phyloP scores from a whole-genome alignment of 2,797 vertebrate genomes.

The Anas bahamensis region DNA sequence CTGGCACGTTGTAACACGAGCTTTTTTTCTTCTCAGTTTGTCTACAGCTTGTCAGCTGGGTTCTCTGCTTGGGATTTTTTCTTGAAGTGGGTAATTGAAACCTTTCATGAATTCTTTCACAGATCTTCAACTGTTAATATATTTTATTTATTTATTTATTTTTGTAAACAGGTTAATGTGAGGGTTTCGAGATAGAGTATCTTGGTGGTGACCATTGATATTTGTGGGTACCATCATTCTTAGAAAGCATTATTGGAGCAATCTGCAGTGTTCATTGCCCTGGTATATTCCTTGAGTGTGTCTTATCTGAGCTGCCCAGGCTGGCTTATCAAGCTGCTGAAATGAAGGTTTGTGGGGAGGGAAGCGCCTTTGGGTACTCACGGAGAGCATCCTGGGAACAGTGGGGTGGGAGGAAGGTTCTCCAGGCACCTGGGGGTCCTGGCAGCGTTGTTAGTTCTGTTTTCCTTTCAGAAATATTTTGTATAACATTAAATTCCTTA shows the following conservation, averaged over 20 bases:
- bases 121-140: background rate
- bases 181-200: background rate
- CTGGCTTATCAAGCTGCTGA: background rate
- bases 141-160: no score
- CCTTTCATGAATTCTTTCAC: background rate
- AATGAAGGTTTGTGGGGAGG: background rate
- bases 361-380: background rate
- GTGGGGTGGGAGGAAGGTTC: background rate
- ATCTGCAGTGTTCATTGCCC: background rate
- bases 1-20: background rate
- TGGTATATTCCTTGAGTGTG: background rate
- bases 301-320: background rate
- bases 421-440: rapidly evolving
- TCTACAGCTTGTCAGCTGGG: background rate
- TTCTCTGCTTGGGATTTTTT: background rate
- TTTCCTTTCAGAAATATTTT: background rate
- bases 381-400: background rate
- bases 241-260: no score
- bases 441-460: background rate
- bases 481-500: background rate
- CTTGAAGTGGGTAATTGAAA: no score
- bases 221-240: background rate
- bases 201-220: background rate
- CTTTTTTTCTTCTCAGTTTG: background rate
- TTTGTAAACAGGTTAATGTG: background rate